phyloP scores from a whole-genome alignment of 2,797 vertebrate genomes.

The Lacerta agilis region DNA sequence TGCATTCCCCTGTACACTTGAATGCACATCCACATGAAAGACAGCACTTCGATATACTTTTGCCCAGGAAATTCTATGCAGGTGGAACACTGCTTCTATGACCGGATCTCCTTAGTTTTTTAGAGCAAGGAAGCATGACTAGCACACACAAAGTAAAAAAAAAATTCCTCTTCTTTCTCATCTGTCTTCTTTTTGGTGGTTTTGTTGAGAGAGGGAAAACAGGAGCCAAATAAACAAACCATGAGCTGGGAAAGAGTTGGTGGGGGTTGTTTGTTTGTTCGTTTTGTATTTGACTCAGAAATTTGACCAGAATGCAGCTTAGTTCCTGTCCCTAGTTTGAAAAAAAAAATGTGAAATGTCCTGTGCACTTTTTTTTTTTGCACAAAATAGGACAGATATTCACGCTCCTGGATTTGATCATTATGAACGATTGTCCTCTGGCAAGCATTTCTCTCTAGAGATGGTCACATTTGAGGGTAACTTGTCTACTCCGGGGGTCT shows the following conservation, averaged over 20 bases:
- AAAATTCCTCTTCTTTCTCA: not conserved
- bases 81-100: slow-evolving; percentile 41
- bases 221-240: not conserved
- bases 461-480: not conserved
- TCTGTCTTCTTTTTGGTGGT: not conserved
- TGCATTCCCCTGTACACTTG: not conserved
- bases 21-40: slow-evolving; percentile 25
- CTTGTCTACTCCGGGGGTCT: not conserved
- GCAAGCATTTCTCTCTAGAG: not conserved
- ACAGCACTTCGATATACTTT: not conserved
- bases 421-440: not conserved
- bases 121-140: not conserved
- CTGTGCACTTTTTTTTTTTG: not conserved
- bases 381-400: not conserved
- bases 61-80: slow-evolving; percentile 16
- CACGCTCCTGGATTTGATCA: not conserved
- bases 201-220: not conserved
- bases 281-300: not conserved
- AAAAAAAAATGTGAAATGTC: not conserved
- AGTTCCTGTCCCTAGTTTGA: not conserved
- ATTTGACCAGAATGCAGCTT: not conserved
- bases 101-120: slow-evolving; percentile 44
- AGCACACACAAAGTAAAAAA: too few relatives aligned
- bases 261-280: not conserved
- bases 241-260: not conserved